A percentile compares a stretch with the other conserved stretches of the same genome.
Conservation (phyloP, 1,140 invertebrate genomes). For the Eupeodes corollae region DNA sequence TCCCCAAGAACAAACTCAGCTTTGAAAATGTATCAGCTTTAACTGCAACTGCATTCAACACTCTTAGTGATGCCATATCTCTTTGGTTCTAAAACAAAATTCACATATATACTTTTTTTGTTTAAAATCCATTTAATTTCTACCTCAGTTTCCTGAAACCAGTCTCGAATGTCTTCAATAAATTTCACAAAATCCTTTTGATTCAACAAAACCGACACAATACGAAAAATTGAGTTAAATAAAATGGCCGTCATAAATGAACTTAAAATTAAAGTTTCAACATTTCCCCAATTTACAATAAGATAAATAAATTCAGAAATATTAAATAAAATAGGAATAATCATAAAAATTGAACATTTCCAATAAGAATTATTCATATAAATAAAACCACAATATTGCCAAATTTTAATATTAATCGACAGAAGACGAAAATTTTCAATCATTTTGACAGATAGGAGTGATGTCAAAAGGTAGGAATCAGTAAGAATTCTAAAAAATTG, state of each 20-base stretch:
- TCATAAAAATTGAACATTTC: background rate
- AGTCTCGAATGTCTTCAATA: background rate
- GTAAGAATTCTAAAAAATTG: too few relatives aligned
- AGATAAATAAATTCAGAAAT: slow-evolving; percentile 1
- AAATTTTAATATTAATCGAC: background rate
- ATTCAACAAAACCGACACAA: background rate
- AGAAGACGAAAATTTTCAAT: background rate
- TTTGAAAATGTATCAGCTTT: background rate
- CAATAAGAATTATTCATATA: background rate
- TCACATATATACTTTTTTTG: background rate
- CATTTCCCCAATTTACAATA: background rate
- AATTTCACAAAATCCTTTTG: slow-evolving; percentile 3
- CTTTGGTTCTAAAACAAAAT: background rate
- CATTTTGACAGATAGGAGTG: too few relatives aligned
- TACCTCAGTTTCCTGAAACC: slow-evolving; percentile 3
- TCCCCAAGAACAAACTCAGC: slow-evolving; percentile 1
- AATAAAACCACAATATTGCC: background rate
- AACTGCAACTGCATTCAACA: background rate
- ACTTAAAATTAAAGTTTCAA: background rate
- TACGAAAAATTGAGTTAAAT: slow-evolving; percentile 3
- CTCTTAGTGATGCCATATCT: background rate
- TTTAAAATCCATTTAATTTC: background rate
- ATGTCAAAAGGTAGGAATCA: too few relatives aligned
- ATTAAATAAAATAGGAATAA: background rate
- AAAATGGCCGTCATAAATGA: slow-evolving; percentile 5